Evolutionary conservation across 2,888 invertebrate genomes (phyloP), one percentile per base, ranked within the genome.

Genomic region (Ectobius pallidus): DNA sequence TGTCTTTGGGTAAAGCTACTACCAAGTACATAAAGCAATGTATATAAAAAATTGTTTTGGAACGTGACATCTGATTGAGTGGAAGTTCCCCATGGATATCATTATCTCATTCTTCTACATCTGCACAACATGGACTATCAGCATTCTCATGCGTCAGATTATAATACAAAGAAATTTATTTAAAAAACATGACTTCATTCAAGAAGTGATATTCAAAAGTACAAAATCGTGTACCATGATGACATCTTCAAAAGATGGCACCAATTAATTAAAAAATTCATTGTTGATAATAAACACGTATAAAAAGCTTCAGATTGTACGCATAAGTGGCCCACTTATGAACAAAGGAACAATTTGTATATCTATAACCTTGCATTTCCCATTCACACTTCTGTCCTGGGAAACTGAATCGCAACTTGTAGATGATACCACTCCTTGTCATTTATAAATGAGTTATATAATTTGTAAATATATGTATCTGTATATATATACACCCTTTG

Each of bases 401-500:
- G 6, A 52, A 22, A 25, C 20, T 22, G 7, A 49, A 22, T 49
- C 49, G 2, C 20, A n/a, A 22, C 49, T 49, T 18, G 3, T 20
- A 20, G 49, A 49, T 22, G 22, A 49, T 3, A 49, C 20, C 22
- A 22, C 22, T 18, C 49, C 49, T 20, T 49, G 49, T 49, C 49
- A 20, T 11, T 22, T 20, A 49, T 20, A 49, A 49, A 49, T 49
- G 49, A 49, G 49, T 49, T 9, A 39, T 39, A 20, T n/a, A 52
- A 52, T 18, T 52, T 9, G 25, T 25, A 52, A 25, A n/a, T n/a
- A n/a, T n/a, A n/a, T n/a, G n/a, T n/a, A n/a, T 52, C 20, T 39
- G 14, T 9, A 9, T 39, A 39, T n/a, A 30, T 30, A 58, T n/a
- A 30, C 58, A 46, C 74, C 74, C 72, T 74, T 74, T 74, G 72